Conservation (phyloP, 1,140 invertebrate genomes). For the Pseudoatta argentina region DNA sequence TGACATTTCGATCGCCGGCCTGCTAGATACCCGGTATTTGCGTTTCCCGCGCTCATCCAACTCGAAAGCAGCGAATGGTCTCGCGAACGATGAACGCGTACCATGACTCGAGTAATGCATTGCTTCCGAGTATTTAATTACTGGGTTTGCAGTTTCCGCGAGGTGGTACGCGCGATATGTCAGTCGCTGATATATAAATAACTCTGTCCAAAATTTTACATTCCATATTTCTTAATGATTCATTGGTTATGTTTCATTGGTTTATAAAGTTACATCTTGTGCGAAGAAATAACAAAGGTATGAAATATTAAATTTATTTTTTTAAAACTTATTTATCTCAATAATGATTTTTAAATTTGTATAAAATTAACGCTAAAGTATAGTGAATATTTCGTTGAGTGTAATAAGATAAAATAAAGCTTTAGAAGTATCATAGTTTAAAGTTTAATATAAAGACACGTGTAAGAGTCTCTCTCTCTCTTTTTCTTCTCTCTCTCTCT, state of each 20-base stretch:
- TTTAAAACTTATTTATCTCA: not conserved
- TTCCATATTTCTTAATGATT: constrained; percentile 13
- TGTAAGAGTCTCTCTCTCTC: constrained; percentile 6
- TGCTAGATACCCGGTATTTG: constrained; percentile 72
- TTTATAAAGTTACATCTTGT: not conserved
- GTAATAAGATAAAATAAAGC: constrained; percentile 39
- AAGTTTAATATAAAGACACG: constrained; percentile 48
- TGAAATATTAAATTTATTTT: not conserved
- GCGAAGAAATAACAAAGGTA: not conserved
- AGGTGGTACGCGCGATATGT: not conserved
- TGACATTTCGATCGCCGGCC: constrained; percentile 74
- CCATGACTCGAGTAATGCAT: constrained; percentile 69
- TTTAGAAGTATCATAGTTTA: constrained; percentile 46
- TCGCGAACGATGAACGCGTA: constrained; percentile 58
- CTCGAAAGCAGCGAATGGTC: constrained; percentile 63
- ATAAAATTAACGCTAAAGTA: not conserved
- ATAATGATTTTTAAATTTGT: not conserved
- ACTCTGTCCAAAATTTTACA: not conserved
- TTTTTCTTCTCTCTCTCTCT: not conserved
- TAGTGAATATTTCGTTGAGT: constrained; percentile 34
- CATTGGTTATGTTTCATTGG: not conserved
- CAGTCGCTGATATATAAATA: not conserved
- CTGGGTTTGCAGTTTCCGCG: constrained; percentile 43
- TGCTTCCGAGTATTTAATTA: constrained; percentile 77
- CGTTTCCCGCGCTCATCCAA: constrained; percentile 69